Evolutionary conservation across 2,888 invertebrate genomes (phyloP).

Genomic region (Drosophila fungiperda): DNA sequence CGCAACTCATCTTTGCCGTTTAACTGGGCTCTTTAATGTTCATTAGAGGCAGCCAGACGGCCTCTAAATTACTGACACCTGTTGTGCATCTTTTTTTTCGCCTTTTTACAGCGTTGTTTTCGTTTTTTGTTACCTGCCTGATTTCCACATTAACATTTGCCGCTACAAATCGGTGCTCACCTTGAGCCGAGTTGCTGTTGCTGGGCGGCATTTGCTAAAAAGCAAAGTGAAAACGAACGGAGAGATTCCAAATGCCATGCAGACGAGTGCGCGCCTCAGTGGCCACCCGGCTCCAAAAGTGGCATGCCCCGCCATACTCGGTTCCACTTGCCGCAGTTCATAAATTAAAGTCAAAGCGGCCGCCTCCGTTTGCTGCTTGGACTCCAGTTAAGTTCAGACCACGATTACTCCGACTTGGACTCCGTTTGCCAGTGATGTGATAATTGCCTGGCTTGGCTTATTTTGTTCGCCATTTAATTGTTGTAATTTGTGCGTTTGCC

Average conservation of each 20-base stretch:
- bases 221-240: constrained; percentile 46
- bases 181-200: constrained; percentile 36
- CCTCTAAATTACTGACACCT: constrained; percentile 52
- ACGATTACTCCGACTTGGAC: constrained; percentile 23
- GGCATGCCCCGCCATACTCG: constrained; percentile 16
- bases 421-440: constrained; percentile 63
- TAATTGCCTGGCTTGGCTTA: constrained; percentile 77
- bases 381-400: constrained; percentile 2
- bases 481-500: constrained; percentile 75
- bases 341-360: constrained; percentile 70
- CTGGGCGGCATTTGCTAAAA: constrained; percentile 34
- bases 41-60: constrained; percentile 20
- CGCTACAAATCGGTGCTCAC: constrained; percentile 63
- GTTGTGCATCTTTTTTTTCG: constrained; percentile 36
- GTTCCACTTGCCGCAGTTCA: constrained; percentile 67
- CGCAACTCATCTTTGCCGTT: constrained; percentile 4
- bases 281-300: constrained; percentile 49
- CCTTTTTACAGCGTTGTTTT: constrained; percentile 14
- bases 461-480: constrained; percentile 79
- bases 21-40: constrained; percentile 14
- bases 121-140: constrained; percentile 48
- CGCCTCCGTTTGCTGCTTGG: constrained; percentile 28
- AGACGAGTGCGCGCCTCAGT: constrained; percentile 51
- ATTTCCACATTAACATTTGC: constrained; percentile 43
- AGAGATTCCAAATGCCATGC: constrained; percentile 55